These are phyloP conservation scores for Tilapia sparmanii DNA, from an alignment of 2,113 vertebrate species.

Conservation along the genomic window DNA sequence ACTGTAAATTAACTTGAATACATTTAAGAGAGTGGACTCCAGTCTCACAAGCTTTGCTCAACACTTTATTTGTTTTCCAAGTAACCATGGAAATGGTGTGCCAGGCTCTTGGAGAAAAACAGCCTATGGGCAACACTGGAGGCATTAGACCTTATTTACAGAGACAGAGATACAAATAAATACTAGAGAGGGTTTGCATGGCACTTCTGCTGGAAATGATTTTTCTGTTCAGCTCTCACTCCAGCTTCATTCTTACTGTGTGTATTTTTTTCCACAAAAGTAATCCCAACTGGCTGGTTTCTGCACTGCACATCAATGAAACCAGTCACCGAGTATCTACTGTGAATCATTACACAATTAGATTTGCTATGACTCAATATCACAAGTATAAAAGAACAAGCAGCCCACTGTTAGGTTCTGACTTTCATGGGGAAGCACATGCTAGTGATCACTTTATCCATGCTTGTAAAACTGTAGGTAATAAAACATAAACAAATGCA, in stretches of 20 bases:
- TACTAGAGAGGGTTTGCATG: background rate
- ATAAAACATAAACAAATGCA: background rate
- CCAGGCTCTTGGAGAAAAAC: slow-evolving; percentile 1
- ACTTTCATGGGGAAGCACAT: background rate
- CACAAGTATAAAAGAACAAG: slow-evolving; percentile 23
- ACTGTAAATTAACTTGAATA: slow-evolving; percentile 12
- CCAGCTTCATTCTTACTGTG: background rate
- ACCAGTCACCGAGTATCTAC: background rate
- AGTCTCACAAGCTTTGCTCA: background rate
- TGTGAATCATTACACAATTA: background rate
- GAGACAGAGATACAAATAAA: background rate
- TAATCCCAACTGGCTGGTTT: background rate
- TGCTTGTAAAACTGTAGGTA: background rate
- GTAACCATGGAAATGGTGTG: slow-evolving; percentile 43
- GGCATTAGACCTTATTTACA: background rate
- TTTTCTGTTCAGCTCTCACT: background rate
- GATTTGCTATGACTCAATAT: slow-evolving; percentile 36
- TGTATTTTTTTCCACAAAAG: background rate
- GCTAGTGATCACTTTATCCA: background rate
- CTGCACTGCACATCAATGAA: slow-evolving; percentile 1
- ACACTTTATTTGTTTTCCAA: slow-evolving; percentile 30
- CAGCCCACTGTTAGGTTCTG: background rate
- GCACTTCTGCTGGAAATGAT: slow-evolving; percentile 1
- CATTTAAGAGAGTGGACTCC: background rate
- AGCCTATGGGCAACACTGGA: background rate